These are phyloP conservation scores for Chaenodraco wilsoni DNA, from an alignment of 2,797 vertebrate genomes.

Conservation along the genomic window DNA sequence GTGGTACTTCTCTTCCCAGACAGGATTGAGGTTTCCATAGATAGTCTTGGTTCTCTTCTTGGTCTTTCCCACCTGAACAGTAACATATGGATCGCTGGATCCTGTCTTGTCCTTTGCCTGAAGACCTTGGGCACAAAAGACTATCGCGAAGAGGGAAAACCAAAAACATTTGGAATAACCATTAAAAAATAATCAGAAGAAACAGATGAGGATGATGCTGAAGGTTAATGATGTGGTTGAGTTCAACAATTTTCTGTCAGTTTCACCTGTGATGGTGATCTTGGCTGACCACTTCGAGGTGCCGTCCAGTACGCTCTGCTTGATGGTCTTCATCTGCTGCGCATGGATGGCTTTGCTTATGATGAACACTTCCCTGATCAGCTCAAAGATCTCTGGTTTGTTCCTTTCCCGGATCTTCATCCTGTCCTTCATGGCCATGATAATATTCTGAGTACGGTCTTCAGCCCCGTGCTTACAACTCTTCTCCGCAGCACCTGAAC, in stretches of 20 bases:
- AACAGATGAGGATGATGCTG: background rate
- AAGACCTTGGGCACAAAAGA: slow-evolving; percentile 96
- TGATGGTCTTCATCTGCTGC: slow-evolving; percentile 98
- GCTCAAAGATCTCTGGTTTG: slow-evolving; percentile 97
- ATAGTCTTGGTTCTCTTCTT: slow-evolving; percentile 99
- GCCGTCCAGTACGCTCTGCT: slow-evolving; percentile 96
- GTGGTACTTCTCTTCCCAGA: slow-evolving; percentile 99
- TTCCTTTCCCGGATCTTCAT: slow-evolving; percentile 99
- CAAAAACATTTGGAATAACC: background rate
- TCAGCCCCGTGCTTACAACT: slow-evolving; percentile 96
- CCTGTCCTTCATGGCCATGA: slow-evolving; percentile 99
- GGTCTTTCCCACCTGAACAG: slow-evolving; percentile 97
- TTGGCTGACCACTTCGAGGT: slow-evolving; percentile 99
- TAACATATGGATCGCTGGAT: slow-evolving; percentile 98
- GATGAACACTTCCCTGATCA: slow-evolving; percentile 93
- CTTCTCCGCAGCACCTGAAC: slow-evolving; percentile 94
- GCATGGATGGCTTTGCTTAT: slow-evolving; percentile 90
- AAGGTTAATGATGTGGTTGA: background rate
- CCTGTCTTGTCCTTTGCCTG: slow-evolving; percentile 99
- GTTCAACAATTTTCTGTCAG: background rate
- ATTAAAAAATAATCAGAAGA: background rate
- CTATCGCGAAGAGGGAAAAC: slow-evolving; percentile 76
- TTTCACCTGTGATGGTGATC: slow-evolving; percentile 94
- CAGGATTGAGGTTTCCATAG: slow-evolving; percentile 97
- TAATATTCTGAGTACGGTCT: slow-evolving; percentile 96